Evolutionary conservation across 2,797 vertebrate species (phyloP), one percentile per base, ranked within the genome.

Genomic region (Acanthiza pusilla): DNA sequence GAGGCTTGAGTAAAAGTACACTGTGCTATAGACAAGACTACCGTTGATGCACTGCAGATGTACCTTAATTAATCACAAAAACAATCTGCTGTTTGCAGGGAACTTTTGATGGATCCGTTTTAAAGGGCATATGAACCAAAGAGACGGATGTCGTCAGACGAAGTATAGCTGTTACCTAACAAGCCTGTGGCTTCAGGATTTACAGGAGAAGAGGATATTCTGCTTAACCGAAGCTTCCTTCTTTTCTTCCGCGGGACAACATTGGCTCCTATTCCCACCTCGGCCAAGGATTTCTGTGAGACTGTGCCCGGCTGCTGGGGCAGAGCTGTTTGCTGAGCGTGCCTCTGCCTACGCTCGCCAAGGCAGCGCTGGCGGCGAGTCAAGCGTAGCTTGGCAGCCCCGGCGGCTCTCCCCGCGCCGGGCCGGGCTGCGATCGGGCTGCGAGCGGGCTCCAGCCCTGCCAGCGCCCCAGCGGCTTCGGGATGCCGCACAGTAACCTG

Each of bases 1-100:
- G 55, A 91, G 73, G 80, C 21, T 84, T 65, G 26, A 67, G 32
- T 76, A 76, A 67, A 94, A 70, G 74, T 8, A 47, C 50, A 30
- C 34, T 11, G 4, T n/a, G n/a, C 36, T 68, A 40, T 10, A 85
- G 58, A 84, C 79, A 90, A 72, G 61, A 62, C 51, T 75, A 40
- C 51, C 51, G 51, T 90, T 91, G 93, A 94, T 91, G 76, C 58
- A 54, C 83, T 73, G 94, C 85, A 94, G 83, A 94, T 90, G 73
- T 78, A 75, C 48, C 70, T 81, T 85, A 86, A 93, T 78, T 91
- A 94, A 88, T 72, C 32, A 62, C 58, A 90, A 76, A 68, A 81
- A 68, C 23, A 86, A 72, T 72, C 66, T 92, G 38, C 45, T 75
- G 11, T 43, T 92, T 72, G 20, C 40, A 68, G 82, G 30, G 32